phyloP scores from a whole-genome alignment of 2,888 invertebrate genomes.

The Noctua janthe region DNA sequence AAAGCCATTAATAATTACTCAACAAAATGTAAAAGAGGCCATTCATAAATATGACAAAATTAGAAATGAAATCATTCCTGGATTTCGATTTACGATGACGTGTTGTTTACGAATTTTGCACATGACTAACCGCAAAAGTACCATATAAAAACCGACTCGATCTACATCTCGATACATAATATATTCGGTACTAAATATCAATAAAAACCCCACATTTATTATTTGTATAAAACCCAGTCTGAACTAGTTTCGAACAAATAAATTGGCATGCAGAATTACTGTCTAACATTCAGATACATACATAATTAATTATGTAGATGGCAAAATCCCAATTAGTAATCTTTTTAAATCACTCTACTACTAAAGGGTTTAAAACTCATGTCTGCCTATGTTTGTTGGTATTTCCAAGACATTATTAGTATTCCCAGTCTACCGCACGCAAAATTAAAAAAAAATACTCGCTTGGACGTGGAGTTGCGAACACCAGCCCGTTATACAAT shows the following conservation, averaged over 20 bases:
- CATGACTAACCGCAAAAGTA: conserved; percentile 13
- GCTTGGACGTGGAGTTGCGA: too few species aligned
- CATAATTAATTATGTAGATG: background rate
- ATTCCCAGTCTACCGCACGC: background rate
- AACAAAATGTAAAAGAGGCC: background rate
- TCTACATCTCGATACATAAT: conserved; percentile 25
- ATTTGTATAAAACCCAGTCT: conserved; percentile 18
- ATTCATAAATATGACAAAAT: background rate
- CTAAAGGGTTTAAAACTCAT: background rate
- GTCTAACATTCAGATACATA: conserved; percentile 2
- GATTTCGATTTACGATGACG: conserved; percentile 9
- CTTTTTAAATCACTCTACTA: background rate
- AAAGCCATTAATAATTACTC: background rate
- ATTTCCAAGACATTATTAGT: background rate
- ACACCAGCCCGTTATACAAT: too few species aligned
- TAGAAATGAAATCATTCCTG: background rate
- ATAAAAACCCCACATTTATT: conserved; percentile 8
- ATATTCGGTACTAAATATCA: background rate
- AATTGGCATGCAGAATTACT: conserved; percentile 1
- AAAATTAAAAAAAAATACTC: too few species aligned
- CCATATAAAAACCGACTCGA: conserved; percentile 1
- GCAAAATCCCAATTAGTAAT: conserved; percentile 7
- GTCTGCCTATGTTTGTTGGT: background rate
- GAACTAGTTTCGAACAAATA: conserved; percentile 18
- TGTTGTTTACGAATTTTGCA: conserved; percentile 12